Evolutionary conservation across 2,113 vertebrate species (phyloP).

Genomic region (Prietella phreatophila): DNA sequence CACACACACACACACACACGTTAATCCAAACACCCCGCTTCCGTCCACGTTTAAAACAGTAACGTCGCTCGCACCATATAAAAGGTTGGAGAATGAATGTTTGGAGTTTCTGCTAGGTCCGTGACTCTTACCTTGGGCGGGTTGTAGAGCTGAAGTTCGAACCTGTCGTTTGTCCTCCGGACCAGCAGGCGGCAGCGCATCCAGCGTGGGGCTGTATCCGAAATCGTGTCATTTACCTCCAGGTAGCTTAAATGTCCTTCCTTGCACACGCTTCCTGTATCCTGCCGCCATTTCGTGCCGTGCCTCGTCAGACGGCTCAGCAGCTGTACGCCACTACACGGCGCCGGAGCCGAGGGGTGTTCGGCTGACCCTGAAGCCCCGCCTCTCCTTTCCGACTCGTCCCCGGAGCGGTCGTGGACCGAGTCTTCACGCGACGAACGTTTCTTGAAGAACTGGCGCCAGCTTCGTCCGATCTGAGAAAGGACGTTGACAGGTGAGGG

Average conservation of each 20-base stretch:
- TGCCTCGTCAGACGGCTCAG: constrained; percentile 73
- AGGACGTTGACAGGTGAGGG: constrained; percentile 60
- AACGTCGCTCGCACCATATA: background rate
- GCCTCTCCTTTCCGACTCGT: constrained; percentile 55
- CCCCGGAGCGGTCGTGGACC: constrained; percentile 28
- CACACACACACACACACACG: background rate
- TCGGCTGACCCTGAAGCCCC: constrained; percentile 44
- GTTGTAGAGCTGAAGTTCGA: constrained; percentile 88
- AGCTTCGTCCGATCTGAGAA: constrained; percentile 80
- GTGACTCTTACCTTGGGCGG: constrained; percentile 86
- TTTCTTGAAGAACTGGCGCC: constrained; percentile 80
- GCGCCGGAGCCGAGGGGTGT: constrained; percentile 43
- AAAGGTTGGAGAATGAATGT: background rate
- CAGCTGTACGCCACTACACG: constrained; percentile 48
- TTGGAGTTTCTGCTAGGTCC: too few species aligned
- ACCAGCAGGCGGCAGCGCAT: constrained; percentile 87
- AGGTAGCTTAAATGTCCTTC: constrained; percentile 86
- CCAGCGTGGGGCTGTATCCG: constrained; percentile 85
- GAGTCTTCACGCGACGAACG: constrained; percentile 56
- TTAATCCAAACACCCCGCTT: background rate
- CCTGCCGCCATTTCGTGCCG: constrained; percentile 70
- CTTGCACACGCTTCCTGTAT: constrained; percentile 74
- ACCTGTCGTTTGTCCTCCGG: constrained; percentile 75
- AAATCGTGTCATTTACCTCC: constrained; percentile 85
- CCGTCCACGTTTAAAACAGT: background rate